These are phyloP conservation scores for Drosophila anceps DNA, from an alignment of 2,888 invertebrate genomes.

Conservation along the genomic window DNA sequence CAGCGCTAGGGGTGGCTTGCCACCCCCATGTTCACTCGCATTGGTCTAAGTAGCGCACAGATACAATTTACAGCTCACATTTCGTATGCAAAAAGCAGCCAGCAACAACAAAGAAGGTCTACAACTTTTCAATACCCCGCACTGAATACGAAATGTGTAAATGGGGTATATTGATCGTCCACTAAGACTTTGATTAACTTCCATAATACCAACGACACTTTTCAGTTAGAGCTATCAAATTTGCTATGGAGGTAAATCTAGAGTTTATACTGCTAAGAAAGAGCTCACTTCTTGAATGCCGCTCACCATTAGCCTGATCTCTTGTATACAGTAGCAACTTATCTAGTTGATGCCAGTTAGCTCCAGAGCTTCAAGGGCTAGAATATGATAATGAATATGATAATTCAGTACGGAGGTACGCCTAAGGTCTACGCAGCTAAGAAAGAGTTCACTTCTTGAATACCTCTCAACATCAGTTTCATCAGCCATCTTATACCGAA, in stretches of 20 bases:
- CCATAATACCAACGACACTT: neutral
- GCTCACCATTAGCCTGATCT: too few relatives aligned
- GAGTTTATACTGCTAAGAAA: too few relatives aligned
- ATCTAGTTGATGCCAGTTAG: too few relatives aligned
- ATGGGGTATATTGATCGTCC: neutral
- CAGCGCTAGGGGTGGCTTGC: conserved; percentile 34
- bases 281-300: too few relatives aligned
- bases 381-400: too few relatives aligned
- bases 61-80: conserved; percentile 83
- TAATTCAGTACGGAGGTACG: too few relatives aligned
- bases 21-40: conserved; percentile 71
- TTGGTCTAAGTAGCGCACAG: conserved; percentile 80
- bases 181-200: neutral
- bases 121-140: conserved; percentile 13
- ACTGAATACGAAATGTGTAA: neutral
- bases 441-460: neutral
- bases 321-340: too few relatives aligned
- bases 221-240: neutral
- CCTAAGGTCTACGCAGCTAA: neutral
- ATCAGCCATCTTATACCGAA: too few relatives aligned
- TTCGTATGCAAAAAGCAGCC: conserved; percentile 78
- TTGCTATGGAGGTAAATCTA: neutral
- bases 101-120: conserved; percentile 37
- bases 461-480: neutral
- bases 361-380: too few relatives aligned